These are phyloP conservation scores for Meloidogyne exigua DNA, from an alignment of 1,140 invertebrate species.

Conservation along the genomic window DNA sequence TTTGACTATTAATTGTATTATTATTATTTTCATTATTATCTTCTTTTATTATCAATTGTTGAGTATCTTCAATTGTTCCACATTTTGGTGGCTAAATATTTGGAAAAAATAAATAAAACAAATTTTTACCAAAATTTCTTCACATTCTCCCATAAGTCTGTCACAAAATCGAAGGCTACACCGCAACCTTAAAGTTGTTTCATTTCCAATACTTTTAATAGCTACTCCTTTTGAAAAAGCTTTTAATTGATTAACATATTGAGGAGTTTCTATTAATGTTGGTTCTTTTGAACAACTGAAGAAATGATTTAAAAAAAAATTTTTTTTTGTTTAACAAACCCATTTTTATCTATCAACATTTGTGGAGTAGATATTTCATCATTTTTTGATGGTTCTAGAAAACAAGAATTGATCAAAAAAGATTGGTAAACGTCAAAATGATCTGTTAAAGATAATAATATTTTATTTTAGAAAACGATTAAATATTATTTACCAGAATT, in stretches of 20 bases:
- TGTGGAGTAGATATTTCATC: constrained; percentile 39
- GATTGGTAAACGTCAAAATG: constrained; percentile 47
- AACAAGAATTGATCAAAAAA: constrained; percentile 41
- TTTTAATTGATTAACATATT: constrained; percentile 32
- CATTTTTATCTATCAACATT: constrained; percentile 40
- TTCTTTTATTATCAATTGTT: constrained; percentile 1
- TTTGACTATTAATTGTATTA: constrained; percentile 1
- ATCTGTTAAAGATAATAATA: constrained; percentile 28
- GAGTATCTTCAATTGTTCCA: constrained; percentile 1
- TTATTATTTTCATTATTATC: not conserved
- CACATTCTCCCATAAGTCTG: constrained; percentile 49
- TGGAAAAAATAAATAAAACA: not conserved
- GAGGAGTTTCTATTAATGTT: constrained; percentile 34
- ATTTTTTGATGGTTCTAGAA: constrained; percentile 27
- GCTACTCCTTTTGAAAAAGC: constrained; percentile 31
- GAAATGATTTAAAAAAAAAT: not conserved
- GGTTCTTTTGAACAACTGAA: constrained; percentile 41
- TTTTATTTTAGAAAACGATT: not conserved
- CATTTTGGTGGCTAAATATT: constrained; percentile 42
- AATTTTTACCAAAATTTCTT: constrained; percentile 38
- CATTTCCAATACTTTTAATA: constrained; percentile 34
- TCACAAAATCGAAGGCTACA: constrained; percentile 38
- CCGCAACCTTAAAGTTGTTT: constrained; percentile 26
- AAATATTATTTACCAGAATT: constrained; percentile 36
- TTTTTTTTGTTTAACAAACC: not conserved